Evolutionary conservation across 2,888 invertebrate genomes (phyloP).

Genomic region (Pharmacophagus antenor): DNA sequence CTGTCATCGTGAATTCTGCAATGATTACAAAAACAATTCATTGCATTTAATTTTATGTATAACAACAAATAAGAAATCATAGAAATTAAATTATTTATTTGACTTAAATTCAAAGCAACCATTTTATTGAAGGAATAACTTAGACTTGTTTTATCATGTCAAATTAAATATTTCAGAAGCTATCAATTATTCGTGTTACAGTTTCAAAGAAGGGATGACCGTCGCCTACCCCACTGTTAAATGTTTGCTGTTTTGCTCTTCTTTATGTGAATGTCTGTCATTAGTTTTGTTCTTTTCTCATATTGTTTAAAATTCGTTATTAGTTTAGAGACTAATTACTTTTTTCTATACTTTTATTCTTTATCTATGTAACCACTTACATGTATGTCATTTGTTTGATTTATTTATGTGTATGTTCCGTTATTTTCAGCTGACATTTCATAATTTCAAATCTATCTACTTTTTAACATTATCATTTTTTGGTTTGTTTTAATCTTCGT

Average conservation of each 20-base stretch:
- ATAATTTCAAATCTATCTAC: slow-evolving; percentile 1
- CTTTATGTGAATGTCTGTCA: slow-evolving; percentile 34
- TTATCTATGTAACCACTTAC: slow-evolving; percentile 1
- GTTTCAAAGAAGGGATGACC: slow-evolving; percentile 30
- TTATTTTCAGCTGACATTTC: slow-evolving; percentile 32
- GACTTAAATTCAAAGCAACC: neutral
- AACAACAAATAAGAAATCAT: neutral
- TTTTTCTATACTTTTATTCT: no score
- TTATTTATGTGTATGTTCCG: slow-evolving; percentile 26
- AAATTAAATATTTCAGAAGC: slow-evolving; percentile 17
- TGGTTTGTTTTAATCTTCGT: neutral
- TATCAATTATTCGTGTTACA: slow-evolving; percentile 27
- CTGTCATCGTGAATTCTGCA: neutral
- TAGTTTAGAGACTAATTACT: slow-evolving; percentile 29
- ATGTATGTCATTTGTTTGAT: slow-evolving; percentile 25
- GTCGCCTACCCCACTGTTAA: slow-evolving; percentile 41
- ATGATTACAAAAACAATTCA: neutral
- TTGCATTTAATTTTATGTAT: no score
- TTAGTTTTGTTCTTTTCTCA: slow-evolving; percentile 25
- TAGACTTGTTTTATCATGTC: neutral
- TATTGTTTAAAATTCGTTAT: slow-evolving; percentile 25
- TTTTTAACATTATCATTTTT: slow-evolving; percentile 9
- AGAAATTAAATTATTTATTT: neutral
- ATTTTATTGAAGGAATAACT: neutral
- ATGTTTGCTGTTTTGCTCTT: slow-evolving; percentile 33